A percentile compares a stretch with the other conserved stretches of the same genome.
Evolutionary conservation across 2,113 vertebrate species (phyloP).

Genomic region (Gobio gobio): DNA sequence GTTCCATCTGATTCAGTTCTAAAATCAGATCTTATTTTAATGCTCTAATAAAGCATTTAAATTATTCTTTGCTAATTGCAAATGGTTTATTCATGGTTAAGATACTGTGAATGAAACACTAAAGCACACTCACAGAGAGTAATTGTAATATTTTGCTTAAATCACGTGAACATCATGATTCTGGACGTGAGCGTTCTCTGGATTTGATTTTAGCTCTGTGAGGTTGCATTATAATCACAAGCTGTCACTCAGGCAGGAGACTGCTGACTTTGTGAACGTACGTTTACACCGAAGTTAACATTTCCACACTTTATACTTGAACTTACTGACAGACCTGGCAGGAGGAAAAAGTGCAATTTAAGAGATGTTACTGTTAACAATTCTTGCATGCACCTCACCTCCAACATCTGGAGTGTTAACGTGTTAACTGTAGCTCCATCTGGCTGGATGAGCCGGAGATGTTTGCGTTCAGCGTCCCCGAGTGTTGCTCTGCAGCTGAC

Average conservation of each 20-base stretch:
- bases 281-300: neutral
- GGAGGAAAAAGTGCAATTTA: neutral
- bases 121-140: neutral
- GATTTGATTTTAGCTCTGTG: neutral
- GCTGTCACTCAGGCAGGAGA: neutral
- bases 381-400: neutral
- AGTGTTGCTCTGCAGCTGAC: constrained; percentile 10
- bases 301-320: constrained; percentile 2
- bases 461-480: constrained; percentile 21
- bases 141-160: neutral
- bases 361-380: neutral
- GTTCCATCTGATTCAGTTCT: neutral
- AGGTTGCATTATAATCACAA: neutral
- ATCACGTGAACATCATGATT: neutral
- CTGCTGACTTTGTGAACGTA: neutral
- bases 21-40: neutral
- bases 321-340: constrained; percentile 1
- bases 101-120: neutral
- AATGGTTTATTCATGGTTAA: neutral
- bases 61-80: neutral
- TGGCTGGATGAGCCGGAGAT: constrained; percentile 17
- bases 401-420: constrained; percentile 22
- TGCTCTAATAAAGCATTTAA: neutral
- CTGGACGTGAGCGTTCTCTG: neutral
- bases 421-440: constrained; percentile 24